Conservation (phyloP, 2,797 vertebrate genomes). For the Diplodus sargus region DNA sequence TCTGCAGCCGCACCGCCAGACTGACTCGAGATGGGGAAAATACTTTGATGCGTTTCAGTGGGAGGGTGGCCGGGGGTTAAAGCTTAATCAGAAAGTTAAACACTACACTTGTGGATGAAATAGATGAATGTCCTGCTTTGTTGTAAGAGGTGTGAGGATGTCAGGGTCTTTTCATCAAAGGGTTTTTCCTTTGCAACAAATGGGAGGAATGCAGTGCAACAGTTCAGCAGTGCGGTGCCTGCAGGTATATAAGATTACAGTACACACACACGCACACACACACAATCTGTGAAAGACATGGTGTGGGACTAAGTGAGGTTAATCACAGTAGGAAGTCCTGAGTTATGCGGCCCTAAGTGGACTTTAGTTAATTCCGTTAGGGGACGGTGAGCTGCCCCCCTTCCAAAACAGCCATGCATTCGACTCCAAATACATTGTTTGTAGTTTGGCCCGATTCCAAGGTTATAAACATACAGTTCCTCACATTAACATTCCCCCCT, state of each 20-base stretch:
- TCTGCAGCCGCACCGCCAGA: conserved; percentile 21
- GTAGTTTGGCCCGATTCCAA: neutral
- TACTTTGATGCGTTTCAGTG: neutral
- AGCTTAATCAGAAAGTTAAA: conserved; percentile 39
- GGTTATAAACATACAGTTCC: neutral
- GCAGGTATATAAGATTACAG: neutral
- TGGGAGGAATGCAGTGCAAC: neutral
- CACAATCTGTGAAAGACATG: neutral
- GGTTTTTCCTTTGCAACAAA: conserved; percentile 9
- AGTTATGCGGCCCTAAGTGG: conserved; percentile 12
- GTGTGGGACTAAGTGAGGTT: conserved; percentile 8
- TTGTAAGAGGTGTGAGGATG: neutral
- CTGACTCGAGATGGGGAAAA: neutral
- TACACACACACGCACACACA: neutral
- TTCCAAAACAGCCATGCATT: no score
- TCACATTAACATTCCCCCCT: neutral
- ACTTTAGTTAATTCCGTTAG: conserved; percentile 29
- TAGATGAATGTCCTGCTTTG: neutral
- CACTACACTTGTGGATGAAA: neutral
- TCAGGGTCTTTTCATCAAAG: neutral
- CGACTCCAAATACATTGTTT: neutral
- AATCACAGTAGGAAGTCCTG: conserved; percentile 45
- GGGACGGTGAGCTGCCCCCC: neutral
- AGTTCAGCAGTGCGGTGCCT: neutral
- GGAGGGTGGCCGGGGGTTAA: neutral